phyloP scores from a whole-genome alignment of 2,113 vertebrate species.

The Equus przewalskii region DNA sequence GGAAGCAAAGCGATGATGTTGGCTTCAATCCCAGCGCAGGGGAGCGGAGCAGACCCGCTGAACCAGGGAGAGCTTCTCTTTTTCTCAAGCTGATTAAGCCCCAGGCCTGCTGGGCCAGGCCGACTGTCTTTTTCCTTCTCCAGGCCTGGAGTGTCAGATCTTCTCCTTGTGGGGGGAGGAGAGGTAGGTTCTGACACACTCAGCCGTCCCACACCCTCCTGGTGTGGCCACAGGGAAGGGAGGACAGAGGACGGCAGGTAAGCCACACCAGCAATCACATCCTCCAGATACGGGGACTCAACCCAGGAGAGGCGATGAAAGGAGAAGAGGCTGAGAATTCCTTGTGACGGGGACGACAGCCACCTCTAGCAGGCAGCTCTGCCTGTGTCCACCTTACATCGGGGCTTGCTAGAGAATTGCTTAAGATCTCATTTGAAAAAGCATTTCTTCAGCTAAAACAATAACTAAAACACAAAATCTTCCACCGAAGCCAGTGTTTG shows the following conservation, averaged over 20 bases:
- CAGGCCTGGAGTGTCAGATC: neutral
- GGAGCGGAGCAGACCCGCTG: neutral
- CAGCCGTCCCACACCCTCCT: neutral
- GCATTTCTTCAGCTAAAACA: neutral
- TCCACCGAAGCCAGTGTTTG: neutral
- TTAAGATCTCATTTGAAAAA: neutral
- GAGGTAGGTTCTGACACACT: neutral
- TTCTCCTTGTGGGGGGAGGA: neutral
- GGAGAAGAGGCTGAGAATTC: neutral
- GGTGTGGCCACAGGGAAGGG: neutral
- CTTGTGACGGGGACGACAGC: accelerated
- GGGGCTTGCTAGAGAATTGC: accelerated
- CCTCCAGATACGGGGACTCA: neutral
- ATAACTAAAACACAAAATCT: neutral
- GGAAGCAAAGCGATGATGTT: accelerated
- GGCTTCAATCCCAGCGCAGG: accelerated
- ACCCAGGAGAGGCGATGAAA: neutral
- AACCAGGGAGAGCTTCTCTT: no score
- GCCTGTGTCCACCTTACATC: neutral
- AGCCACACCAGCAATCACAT: neutral
- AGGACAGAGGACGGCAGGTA: neutral
- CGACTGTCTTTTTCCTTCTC: neutral
- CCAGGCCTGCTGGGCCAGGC: no score
- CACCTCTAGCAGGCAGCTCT: neutral
- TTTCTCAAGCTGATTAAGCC: neutral